Base-by-base conservation (phyloP, 2,113 vertebrate species). In the Sinosuthora webbiana region DNA sequence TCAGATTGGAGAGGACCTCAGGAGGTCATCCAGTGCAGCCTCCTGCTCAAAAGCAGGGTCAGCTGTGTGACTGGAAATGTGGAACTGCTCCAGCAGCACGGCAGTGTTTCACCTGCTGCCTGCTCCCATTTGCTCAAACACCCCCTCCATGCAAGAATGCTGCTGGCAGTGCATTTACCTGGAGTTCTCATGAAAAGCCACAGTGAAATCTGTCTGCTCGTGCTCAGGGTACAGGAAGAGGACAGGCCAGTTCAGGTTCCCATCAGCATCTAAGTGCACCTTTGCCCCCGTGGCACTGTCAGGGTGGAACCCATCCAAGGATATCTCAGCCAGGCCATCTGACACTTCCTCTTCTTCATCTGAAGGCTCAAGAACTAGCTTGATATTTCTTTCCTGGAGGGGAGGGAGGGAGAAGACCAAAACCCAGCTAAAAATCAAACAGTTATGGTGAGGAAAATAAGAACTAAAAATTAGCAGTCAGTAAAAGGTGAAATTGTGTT, bases 171-270 rank as follows among this genome's bases (percentile, higher is more conserved):
- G 62, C 60, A 23, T 8, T 92, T 93, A 99, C 99, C 99, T 98
- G 96, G 97, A 97, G 82, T 97, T 98, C 94, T 99, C 99, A 1
- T 98, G 98, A 89, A 99, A 99, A 53, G 99, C 98, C 2, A 99
- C 98, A 90, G 99, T 98, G 95, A 99, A 99, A 95, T 99, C 99
- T 4, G 98, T 99, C 90, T 99, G 99, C 53, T 98, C 96, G 6
- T 99, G 98, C 89, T 99, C 99, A 0, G 99, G 99, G 83, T 99
- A 99, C 44, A 99, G 98, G 71, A 99, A 98, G 62, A 99, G 97
- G 41, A 99, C 99, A 2, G 99, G 99, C 99, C 99, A 99, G 94
- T 98, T 98, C 27, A 99, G 97, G 63, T 31, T 95, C 80, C 98
- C 98, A 81, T 98, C 97, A 42, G 98, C 98, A 83, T 99, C 98